Conservation (phyloP, 2,888 invertebrate genomes). For the Acrobasis suavella region DNA sequence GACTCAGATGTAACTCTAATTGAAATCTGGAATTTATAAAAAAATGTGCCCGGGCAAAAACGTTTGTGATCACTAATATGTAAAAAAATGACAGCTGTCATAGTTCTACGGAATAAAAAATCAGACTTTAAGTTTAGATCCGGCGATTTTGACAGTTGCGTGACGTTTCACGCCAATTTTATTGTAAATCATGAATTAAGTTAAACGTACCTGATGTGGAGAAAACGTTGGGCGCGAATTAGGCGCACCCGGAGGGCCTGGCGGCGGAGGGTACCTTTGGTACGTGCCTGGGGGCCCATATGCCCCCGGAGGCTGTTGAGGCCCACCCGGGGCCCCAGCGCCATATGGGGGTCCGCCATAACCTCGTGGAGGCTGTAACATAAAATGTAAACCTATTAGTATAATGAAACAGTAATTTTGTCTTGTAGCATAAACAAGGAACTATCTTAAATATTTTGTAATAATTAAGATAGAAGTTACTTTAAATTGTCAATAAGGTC, state of each 20-base stretch:
- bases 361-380: constrained; percentile 70
- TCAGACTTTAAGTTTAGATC: too few relatives aligned
- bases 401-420: background rate
- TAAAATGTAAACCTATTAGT: constrained; percentile 24
- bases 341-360: constrained; percentile 80
- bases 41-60: too few relatives aligned
- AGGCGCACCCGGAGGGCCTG: constrained; percentile 70
- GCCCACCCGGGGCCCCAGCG: constrained; percentile 71
- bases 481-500: too few relatives aligned
- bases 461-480: too few relatives aligned
- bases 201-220: constrained; percentile 66
- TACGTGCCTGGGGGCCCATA: constrained; percentile 83
- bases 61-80: too few relatives aligned
- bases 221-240: constrained; percentile 77
- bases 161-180: background rate
- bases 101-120: too few relatives aligned
- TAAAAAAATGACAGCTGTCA: too few relatives aligned
- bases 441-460: too few relatives aligned
- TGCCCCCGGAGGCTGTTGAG: constrained; percentile 73
- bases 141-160: background rate
- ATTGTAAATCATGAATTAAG: background rate
- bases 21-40: too few relatives aligned
- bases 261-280: constrained; percentile 78
- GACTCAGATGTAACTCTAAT: too few relatives aligned
- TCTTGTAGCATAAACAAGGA: too few relatives aligned